Evolutionary conservation across 2,888 invertebrate species (phyloP).

Genomic region (Drosophila lacicola): DNA sequence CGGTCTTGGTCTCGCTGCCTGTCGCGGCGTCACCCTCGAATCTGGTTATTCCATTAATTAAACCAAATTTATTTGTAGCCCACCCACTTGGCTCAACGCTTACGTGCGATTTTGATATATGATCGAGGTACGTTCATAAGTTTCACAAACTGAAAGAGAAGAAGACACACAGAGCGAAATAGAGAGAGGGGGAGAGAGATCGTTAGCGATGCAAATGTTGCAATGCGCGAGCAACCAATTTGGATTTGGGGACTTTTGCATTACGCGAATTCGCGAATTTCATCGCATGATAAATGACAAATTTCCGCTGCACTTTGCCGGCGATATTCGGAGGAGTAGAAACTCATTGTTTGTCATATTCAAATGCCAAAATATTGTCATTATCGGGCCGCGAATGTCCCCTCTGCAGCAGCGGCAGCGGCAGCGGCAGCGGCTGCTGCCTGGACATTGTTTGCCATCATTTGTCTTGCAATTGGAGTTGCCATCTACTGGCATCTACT

Average conservation of each 20-base stretch:
- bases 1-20: background rate
- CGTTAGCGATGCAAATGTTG: slow-evolving; percentile 51
- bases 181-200: slow-evolving; percentile 19
- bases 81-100: slow-evolving; percentile 67
- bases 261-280: slow-evolving; percentile 65
- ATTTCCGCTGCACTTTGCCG: slow-evolving; percentile 76
- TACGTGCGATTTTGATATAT: slow-evolving; percentile 79
- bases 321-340: slow-evolving; percentile 25
- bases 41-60: slow-evolving; percentile 69
- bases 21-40: background rate
- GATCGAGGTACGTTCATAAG: slow-evolving; percentile 39
- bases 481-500: slow-evolving; percentile 36
- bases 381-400: slow-evolving; percentile 55
- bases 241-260: slow-evolving; percentile 38
- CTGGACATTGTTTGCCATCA: slow-evolving; percentile 59
- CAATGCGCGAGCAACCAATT: slow-evolving; percentile 13
- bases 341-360: slow-evolving; percentile 77
- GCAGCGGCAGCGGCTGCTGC: slow-evolving; percentile 1
- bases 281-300: slow-evolving; percentile 75
- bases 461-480: slow-evolving; percentile 70
- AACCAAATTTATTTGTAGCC: slow-evolving; percentile 49
- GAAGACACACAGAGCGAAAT: background rate
- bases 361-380: slow-evolving; percentile 81
- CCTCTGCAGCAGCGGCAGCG: background rate
- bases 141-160: too few relatives aligned